Evolutionary conservation across 2,797 vertebrate species (phyloP).

Genomic region (Argentina silus): DNA sequence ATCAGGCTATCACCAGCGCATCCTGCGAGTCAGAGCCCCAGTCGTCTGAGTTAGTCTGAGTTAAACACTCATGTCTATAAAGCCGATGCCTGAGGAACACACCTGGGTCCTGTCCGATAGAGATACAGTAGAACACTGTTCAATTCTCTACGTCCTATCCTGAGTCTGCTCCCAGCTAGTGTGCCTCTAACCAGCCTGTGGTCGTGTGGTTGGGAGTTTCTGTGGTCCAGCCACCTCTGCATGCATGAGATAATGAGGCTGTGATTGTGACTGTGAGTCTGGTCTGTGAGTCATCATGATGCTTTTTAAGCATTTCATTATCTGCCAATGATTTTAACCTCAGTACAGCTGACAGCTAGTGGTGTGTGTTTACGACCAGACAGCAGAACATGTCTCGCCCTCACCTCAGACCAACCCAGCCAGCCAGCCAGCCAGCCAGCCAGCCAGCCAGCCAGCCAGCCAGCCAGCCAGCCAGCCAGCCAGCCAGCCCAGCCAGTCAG

Average conservation of each 20-base stretch:
- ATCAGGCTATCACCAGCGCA: background rate
- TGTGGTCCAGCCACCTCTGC: background rate
- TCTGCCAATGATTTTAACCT: background rate
- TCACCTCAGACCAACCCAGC: slow-evolving; percentile 6
- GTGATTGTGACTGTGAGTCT: background rate
- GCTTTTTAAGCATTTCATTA: background rate
- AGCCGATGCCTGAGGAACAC: background rate
- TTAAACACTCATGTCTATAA: background rate
- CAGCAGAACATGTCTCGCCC: slow-evolving; percentile 35
- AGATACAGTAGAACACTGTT: background rate
- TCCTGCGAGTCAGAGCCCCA: background rate
- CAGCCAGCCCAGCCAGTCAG: background rate
- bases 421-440: slow-evolving; percentile 33
- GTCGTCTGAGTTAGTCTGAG: background rate
- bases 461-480: background rate
- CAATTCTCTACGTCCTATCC: background rate
- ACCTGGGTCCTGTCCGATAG: too few species aligned
- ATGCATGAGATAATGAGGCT: background rate
- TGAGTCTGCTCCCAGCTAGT: background rate
- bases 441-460: slow-evolving; percentile 33
- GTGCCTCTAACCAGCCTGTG: background rate
- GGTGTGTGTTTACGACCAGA: slow-evolving; percentile 35
- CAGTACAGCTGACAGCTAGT: background rate
- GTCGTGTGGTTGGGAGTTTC: background rate
- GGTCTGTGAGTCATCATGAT: background rate